Base-by-base conservation (phyloP, 1,140 invertebrate species). In the Cherax quadricarinatus region DNA sequence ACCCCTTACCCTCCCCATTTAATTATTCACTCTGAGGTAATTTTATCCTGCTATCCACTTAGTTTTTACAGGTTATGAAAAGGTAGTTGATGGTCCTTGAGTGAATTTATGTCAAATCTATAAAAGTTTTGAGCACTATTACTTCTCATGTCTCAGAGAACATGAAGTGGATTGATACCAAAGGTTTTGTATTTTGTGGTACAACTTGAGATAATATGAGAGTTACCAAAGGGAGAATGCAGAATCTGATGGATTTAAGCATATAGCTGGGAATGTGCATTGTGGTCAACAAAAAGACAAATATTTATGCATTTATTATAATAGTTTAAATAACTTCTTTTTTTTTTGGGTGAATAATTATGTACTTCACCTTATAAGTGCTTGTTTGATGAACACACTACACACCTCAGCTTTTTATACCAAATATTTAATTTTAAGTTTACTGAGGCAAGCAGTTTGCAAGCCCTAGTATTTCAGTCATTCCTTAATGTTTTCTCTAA, bases 361-460 rank as follows among this genome's bases (percentile, higher is more conserved):
- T 75, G 30, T 75, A 82, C 57, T 83, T 49, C 66, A 66, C 81
- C 88, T 89, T 89, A 53, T 84, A 14, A 70, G 57, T 89, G 79
- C 66, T 89, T 89, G 80, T 75, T 89, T 73, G 41, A 83, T n/a
- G 62, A 21, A 83, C 60, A 83, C 80, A 89, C n/a, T 80, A 89
- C 81, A 84, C 81, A 70, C 57, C 88, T 83, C 88, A 89, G 88
- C 88, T 89, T 89, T 51, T 75, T 81, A 89, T 89, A 89, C 88
- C 88, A 89, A 89, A 89, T 89, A 89, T 84, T 21, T 89, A 89
- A 83, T 53, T 84, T 89, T 89, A 89, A 89, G 88, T 89, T 89
- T 49, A 48, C 75, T 80, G 30, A 49, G 82, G 88, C 62, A 30
- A 75, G 53, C 16, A n/a, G 16, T 49, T 51, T 80, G 57, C 60